Conservation (phyloP, 2,113 vertebrate genomes). For the Crotalus horridus region DNA sequence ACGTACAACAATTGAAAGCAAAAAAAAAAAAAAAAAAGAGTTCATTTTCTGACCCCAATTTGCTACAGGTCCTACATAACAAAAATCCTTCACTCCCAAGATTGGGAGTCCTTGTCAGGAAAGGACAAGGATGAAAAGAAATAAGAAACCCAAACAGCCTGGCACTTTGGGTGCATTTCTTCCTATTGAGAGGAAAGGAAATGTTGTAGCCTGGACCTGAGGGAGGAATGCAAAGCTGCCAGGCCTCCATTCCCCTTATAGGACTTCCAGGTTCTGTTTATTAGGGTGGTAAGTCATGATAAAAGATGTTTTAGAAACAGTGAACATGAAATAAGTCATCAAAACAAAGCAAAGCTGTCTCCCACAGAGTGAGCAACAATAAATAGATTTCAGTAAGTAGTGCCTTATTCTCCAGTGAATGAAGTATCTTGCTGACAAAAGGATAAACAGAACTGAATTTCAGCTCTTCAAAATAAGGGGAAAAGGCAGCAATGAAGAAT, state of each 20-base stretch:
- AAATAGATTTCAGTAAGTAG: background rate
- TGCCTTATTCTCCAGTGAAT: background rate
- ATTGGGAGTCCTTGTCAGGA: background rate
- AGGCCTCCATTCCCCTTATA: background rate
- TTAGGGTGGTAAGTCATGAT: background rate
- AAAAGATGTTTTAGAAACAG: background rate
- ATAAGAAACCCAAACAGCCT: background rate
- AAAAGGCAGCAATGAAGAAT: conserved; percentile 39
- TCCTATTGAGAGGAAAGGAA: background rate
- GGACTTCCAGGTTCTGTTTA: background rate
- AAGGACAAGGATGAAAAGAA: background rate
- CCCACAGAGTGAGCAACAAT: background rate
- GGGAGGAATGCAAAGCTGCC: background rate
- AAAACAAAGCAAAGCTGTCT: background rate
- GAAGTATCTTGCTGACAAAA: background rate
- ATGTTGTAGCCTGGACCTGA: background rate
- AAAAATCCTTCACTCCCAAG: background rate
- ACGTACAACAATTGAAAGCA: background rate
- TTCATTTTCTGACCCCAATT: background rate
- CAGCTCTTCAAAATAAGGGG: conserved; percentile 50
- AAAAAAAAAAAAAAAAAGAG: background rate
- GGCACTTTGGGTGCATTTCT: background rate
- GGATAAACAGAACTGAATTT: conserved; percentile 6
- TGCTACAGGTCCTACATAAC: background rate
- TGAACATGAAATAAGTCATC: background rate